Evolutionary conservation across 30 jellyfish, hydroid and myxozoan genomes (phyloP).

Genomic region (Phacellophora camtschatica): DNA sequence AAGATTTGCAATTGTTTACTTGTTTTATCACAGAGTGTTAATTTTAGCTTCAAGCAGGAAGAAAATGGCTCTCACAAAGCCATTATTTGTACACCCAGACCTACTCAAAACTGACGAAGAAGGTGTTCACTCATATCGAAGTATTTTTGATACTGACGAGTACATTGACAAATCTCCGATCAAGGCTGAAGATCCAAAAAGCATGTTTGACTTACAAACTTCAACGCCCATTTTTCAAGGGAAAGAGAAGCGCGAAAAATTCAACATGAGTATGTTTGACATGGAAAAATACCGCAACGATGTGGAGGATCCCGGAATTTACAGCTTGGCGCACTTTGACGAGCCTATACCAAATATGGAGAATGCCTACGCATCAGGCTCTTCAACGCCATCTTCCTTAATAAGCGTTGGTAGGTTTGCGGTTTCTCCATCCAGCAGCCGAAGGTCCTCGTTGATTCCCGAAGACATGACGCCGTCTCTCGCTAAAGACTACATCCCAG

Average conservation of each 20-base stretch:
- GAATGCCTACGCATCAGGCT: slow-evolving; percentile 41
- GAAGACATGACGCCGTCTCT: slow-evolving; percentile 33
- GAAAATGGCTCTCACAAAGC: slow-evolving; percentile 61
- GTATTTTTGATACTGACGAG: slow-evolving; percentile 65
- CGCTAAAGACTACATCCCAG: slow-evolving; percentile 59
- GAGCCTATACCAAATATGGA: slow-evolving; percentile 70
- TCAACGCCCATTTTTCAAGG: slow-evolving; percentile 65
- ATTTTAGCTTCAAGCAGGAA: no score
- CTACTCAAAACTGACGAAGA: background rate
- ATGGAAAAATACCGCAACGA: slow-evolving; percentile 28
- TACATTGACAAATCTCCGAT: slow-evolving; percentile 9
- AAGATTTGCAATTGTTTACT: no score
- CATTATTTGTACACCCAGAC: slow-evolving; percentile 53
- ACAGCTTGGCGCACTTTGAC: slow-evolving; percentile 73
- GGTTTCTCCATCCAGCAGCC: slow-evolving; percentile 40
- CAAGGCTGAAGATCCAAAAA: background rate
- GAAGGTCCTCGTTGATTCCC: slow-evolving; percentile 60
- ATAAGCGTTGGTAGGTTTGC: slow-evolving; percentile 69
- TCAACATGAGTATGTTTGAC: slow-evolving; percentile 55
- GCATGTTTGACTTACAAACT: slow-evolving; percentile 28
- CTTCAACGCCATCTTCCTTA: slow-evolving; percentile 59
- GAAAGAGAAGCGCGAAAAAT: slow-evolving; percentile 55
- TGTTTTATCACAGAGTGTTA: no score
- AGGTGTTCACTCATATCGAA: background rate
- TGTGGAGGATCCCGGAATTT: slow-evolving; percentile 69